Conservation (phyloP, 2,113 vertebrate genomes). For the Catharus fuscescens region DNA sequence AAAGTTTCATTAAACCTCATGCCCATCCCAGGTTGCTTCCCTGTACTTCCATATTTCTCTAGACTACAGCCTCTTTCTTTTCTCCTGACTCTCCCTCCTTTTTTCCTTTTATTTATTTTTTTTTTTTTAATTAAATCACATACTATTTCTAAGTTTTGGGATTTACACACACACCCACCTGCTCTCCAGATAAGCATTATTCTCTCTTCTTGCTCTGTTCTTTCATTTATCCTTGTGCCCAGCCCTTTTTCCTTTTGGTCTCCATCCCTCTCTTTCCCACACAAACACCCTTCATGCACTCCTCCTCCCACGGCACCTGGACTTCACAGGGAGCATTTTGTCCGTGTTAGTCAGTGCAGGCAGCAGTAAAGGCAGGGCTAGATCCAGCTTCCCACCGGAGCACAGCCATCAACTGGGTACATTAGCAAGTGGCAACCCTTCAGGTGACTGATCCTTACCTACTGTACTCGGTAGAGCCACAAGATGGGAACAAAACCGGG, state of each 20-base stretch:
- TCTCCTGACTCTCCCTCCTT: fast-evolving
- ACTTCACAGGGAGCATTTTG: background rate
- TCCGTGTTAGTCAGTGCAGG: background rate
- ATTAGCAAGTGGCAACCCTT: background rate
- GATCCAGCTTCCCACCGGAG: background rate
- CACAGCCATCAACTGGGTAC: background rate
- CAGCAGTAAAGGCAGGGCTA: background rate
- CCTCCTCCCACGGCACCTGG: background rate
- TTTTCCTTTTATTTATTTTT: too few species aligned
- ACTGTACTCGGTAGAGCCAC: background rate
- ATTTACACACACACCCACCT: background rate
- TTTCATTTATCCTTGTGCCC: background rate
- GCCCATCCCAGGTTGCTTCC: background rate
- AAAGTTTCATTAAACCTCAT: background rate
- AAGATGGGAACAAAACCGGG: background rate
- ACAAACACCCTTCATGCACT: background rate
- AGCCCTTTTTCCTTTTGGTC: background rate
- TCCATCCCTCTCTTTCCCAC: background rate
- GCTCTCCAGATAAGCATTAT: background rate
- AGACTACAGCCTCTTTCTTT: background rate
- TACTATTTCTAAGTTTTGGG: background rate
- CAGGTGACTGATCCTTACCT: background rate
- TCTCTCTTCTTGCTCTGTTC: background rate
- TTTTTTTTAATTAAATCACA: background rate
- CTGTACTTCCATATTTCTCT: background rate